Percentiles rank a stretch among this genome's conserved stretches.
Conservation (phyloP, 2,113 vertebrate genomes). For the Proterorhinus semilunaris region DNA sequence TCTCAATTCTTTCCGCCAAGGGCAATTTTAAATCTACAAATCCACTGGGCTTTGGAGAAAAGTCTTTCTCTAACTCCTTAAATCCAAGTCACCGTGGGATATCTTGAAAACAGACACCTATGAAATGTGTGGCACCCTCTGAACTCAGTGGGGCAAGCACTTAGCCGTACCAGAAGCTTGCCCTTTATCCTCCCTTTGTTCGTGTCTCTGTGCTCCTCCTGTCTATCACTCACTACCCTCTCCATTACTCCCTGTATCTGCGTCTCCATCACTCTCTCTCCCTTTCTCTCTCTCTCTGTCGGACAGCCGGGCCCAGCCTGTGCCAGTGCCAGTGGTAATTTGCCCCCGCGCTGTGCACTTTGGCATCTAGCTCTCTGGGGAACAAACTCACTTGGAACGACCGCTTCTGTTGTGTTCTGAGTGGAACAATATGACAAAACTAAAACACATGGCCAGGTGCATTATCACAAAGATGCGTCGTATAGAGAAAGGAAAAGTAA, state of each 20-base stretch:
- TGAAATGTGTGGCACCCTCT: not conserved
- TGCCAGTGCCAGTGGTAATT: slow-evolving; percentile 31
- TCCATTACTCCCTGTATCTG: not conserved
- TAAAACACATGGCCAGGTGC: too few species aligned
- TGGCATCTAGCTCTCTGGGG: slow-evolving; percentile 22
- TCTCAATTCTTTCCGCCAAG: too few species aligned
- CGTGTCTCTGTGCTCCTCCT: not conserved
- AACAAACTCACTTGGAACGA: slow-evolving; percentile 27
- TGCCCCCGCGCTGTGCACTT: slow-evolving; percentile 36
- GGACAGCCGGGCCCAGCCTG: not conserved
- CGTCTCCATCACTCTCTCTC: not conserved
- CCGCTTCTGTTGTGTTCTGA: slow-evolving; percentile 15
- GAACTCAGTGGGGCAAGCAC: not conserved
- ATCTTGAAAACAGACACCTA: not conserved
- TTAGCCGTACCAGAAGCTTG: not conserved
- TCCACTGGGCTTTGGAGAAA: not conserved
- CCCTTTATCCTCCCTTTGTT: slow-evolving; percentile 4
- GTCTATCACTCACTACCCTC: not conserved
- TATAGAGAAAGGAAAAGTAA: too few species aligned
- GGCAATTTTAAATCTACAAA: not conserved
- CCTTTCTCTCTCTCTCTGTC: slow-evolving; percentile 17
- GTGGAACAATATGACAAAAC: not conserved
- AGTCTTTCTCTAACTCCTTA: not conserved
- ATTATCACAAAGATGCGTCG: too few species aligned
- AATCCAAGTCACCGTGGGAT: not conserved